Evolutionary conservation across 2,888 invertebrate species (phyloP).

Genomic region (Erebia aethiops): DNA sequence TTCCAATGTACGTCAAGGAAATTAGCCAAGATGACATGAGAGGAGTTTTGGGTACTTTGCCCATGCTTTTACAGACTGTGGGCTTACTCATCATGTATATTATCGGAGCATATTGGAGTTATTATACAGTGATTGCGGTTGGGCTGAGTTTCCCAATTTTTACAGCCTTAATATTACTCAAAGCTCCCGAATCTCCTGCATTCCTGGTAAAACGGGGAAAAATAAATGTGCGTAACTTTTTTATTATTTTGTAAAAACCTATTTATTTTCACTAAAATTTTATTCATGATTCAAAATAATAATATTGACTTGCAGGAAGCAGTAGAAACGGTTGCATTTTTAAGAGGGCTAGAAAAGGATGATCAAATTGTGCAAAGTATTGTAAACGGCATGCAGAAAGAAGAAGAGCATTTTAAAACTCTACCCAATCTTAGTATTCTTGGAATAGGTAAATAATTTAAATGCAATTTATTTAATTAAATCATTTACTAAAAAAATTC

Average conservation of each 20-base stretch:
- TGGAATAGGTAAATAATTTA: constrained; percentile 54
- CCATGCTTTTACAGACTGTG: constrained; percentile 56
- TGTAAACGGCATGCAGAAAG: constrained; percentile 53
- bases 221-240: constrained; percentile 53
- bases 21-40: constrained; percentile 64
- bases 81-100: constrained; percentile 62
- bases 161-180: constrained; percentile 54
- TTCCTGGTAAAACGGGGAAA: constrained; percentile 62
- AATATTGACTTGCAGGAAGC: constrained; percentile 55
- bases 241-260: background rate
- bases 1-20: constrained; percentile 66
- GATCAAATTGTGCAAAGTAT: constrained; percentile 55
- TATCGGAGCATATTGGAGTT: constrained; percentile 60
- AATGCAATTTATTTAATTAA: background rate
- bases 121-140: constrained; percentile 55
- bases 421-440: constrained; percentile 55
- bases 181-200: constrained; percentile 70
- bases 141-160: constrained; percentile 53
- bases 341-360: constrained; percentile 55
- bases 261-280: background rate
- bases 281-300: background rate
- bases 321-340: constrained; percentile 48
- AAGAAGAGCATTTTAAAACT: constrained; percentile 56
- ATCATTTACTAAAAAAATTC: too few relatives aligned
- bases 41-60: constrained; percentile 58